Base-by-base conservation (phyloP, 2,797 vertebrate genomes). In the Triplophysa bombifrons region DNA sequence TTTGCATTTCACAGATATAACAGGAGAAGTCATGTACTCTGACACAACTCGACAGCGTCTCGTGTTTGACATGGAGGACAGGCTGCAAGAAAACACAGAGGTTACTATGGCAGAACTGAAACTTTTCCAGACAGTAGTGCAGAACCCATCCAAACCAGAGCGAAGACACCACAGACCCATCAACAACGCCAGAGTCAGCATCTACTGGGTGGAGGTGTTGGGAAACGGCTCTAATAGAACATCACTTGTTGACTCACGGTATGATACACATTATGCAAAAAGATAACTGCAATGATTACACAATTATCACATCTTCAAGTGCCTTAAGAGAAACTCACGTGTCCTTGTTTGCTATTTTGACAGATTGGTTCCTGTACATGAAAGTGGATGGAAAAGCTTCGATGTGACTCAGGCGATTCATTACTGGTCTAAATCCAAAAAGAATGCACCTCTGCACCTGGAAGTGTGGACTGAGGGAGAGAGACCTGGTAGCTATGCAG, bases 401-500 rank as follows among this genome's bases (percentile, higher is more conserved):
- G 95, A 96, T 0, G 95, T 96, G 88, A 95, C 94, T 0, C 93
- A 95, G 69, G 95, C 95, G 0, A 92, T 96, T 79, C 92, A 92
- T 51, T 93, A 93, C 85, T 96, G 95, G 95, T 92, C 92, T 75
- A 89, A 87, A 58, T 84, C 85, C 70, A 82, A 82, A 63, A 85
- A 82, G 19, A 83, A 11, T 20, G 85, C 86, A 25, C 90, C 93
- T 0, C 86, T 96, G 90, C 81, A 94, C 56, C 91, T 96, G 85
- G 93, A 94, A 81, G 92, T 95, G 80, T 88, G 92, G 80, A 91
- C 95, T 0, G 94, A 96, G 78, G 92, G 90, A 72, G 95, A 95
- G 75, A 91, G 90, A 11, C 66, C 88, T 3, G 94, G 95, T 25
- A 92, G 88, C 51, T 85, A 89, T 0, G 92, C 93, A 4, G 89